Conservation (phyloP, 2,888 invertebrate genomes). For the Agrotis puta region DNA sequence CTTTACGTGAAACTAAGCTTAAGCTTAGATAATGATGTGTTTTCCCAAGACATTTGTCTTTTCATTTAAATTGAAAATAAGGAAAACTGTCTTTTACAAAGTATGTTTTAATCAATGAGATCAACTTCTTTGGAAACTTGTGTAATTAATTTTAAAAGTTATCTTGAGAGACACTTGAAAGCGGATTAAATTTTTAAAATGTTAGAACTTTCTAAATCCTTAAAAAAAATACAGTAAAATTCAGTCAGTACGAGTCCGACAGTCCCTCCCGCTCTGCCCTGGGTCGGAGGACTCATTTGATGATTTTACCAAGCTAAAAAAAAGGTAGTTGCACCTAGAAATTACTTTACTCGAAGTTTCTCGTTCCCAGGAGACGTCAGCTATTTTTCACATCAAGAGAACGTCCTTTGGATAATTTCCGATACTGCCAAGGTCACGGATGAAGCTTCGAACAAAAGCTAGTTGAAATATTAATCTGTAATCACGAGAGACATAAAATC, state of each 20-base stretch:
- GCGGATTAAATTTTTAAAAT: constrained; percentile 22
- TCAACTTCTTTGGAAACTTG: constrained; percentile 21
- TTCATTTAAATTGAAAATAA: constrained; percentile 10
- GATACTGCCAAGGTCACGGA: neutral
- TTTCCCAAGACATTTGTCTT: constrained; percentile 33
- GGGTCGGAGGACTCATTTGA: no score
- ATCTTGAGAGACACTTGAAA: constrained; percentile 27
- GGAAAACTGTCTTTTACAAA: constrained; percentile 20
- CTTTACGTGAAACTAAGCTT: neutral
- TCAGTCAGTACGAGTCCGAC: no score
- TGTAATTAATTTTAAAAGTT: constrained; percentile 36
- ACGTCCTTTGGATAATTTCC: no score
- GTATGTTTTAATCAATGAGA: constrained; percentile 41
- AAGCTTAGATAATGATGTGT: constrained; percentile 18
- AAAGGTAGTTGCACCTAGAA: no score
- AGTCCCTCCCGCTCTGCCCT: no score
- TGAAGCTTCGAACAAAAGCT: neutral
- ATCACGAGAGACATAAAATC: constrained; percentile 10
- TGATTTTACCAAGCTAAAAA: no score
- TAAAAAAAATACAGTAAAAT: neutral
- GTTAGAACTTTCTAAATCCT: neutral
- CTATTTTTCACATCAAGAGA: no score
- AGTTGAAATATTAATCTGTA: constrained; percentile 1
- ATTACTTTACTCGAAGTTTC: no score
- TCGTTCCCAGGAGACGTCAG: no score